Base-by-base conservation (phyloP, 2,888 invertebrate genomes). In the Drosophila suboccidentalis region DNA sequence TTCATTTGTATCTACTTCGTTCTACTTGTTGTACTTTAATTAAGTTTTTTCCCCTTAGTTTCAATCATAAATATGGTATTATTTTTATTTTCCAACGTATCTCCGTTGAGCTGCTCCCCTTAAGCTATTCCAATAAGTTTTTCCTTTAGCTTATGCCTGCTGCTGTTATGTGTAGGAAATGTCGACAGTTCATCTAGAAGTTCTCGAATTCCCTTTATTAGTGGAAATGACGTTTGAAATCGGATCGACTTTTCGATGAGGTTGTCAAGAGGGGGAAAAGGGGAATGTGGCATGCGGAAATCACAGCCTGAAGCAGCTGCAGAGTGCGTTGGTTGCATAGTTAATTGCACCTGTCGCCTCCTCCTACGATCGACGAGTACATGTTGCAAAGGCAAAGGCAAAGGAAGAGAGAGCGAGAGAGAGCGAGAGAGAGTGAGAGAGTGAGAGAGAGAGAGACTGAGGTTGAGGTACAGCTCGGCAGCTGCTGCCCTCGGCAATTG, bases 321-420 rank as follows among this genome's bases (percentile, higher is more conserved):
- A 58, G 34, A 19, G 5, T 36, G 32, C 32, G 76, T 41, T 43
- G 55, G 19, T 22, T 51, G 63, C 64, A 50, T 39, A 64, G 73
- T 75, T 86, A 87, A 87, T 89, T 86, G 89, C 89, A 86, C 87
- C 89, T 86, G 85, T 80, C 89, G 82, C 82, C 85, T 76, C 80
- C 82, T 87, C 79, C 75, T 74, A 76, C 79, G 39, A 68, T 67
- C 46, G 34, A 11, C 29, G 44, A n/a, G 26, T 13, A 43, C 60
- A 65, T 44, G 50, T 51, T 38, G 19, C 10, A 17, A 2, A n/a
- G n/a, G 22, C n/a, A 13, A 13, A 39, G n/a, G 22, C 19, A 13
- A 11, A 39, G 22, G 6, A 11, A 11, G 11, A 17, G 64, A 36
- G 29, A 22, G 32, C 11, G 41, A 39, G 55, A 49, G 50, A 17